phyloP scores from a whole-genome alignment of 1,140 invertebrate species.

The Drosophila melanica region DNA sequence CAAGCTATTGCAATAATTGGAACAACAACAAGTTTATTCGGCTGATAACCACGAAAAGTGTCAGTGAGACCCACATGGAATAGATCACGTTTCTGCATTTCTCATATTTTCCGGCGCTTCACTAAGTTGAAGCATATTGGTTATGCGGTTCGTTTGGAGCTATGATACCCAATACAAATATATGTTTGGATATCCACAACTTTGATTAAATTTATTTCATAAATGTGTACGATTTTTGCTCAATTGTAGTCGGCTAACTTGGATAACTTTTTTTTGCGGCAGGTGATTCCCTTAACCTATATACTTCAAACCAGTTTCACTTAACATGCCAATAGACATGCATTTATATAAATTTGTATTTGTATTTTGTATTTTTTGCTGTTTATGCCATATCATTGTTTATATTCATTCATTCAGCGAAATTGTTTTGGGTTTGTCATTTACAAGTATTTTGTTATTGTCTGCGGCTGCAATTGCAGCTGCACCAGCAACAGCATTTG shows the following conservation, averaged over 20 bases:
- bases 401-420: constrained; percentile 66
- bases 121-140: constrained; percentile 8
- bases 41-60: constrained; percentile 70
- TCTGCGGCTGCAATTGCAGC: constrained; percentile 17
- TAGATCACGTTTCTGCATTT: constrained; percentile 82
- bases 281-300: constrained; percentile 15
- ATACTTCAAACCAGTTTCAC: background rate
- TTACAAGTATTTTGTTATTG: constrained; percentile 63
- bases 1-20: constrained; percentile 34
- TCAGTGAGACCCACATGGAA: constrained; percentile 58
- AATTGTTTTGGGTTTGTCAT: constrained; percentile 53
- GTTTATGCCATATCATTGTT: constrained; percentile 32
- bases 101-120: constrained; percentile 28
- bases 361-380: constrained; percentile 11
- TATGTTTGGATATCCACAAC: too few relatives aligned
- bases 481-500: constrained; percentile 5
- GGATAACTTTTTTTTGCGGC: background rate
- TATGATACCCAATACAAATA: background rate
- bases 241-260: too few relatives aligned
- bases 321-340: background rate
- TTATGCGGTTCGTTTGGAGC: background rate
- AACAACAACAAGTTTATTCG: constrained; percentile 58
- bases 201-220: background rate
- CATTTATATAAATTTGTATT: constrained; percentile 23
- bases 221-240: too few relatives aligned